Base-by-base conservation (phyloP, 2,113 vertebrate genomes). In the Phylloscopus trochilus region DNA sequence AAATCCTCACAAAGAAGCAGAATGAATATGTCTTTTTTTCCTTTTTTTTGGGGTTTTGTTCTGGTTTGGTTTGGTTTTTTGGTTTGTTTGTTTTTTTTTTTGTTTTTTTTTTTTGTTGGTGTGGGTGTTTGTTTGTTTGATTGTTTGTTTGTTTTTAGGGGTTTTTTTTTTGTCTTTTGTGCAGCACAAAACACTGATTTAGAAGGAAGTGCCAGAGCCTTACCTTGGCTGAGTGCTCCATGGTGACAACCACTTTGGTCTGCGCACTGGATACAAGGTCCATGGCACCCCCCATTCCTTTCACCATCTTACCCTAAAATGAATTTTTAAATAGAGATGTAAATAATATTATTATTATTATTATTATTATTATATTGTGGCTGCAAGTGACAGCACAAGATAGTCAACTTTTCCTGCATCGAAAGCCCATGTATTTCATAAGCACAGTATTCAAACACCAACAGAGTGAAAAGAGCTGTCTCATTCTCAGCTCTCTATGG, bases 261-360 rank as follows among this genome's bases (percentile, higher is more conserved):
- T 98, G 98, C 6, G 98, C 97, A 19, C 99, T 99, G 70, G 99
- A 99, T 82, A 99, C 99, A 55, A 99, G 98, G 92, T 99, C 99
- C 99, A 99, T 99, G 67, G 99, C 99, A 74, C 99, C 99, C 2
- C 99, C 99, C 99, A 99, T 99, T 94, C 99, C 99, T 96, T 99
- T 99, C 93, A 99, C 99, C 99, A 99, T 99, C 95, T 99, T 99
- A 70, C 99, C 99, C 99, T 99, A 93, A 95, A 96, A 95, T 84
- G 4, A 87, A 55, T 63, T 59, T 69, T 80, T 85, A 41, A 76
- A 95, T n/a, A 11, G 8, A 95, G 89, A 89, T 63, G 14, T 64
- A 53, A 58, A 7, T n/a, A 17, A 52, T 59, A 23, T 74, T 68
- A 33, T 13, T 55, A 43, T 6, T 41, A 11, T 30, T 44, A 9